These are phyloP conservation scores for Phaethon lepturus DNA, from an alignment of 2,113 vertebrate genomes.

Conservation along the genomic window DNA sequence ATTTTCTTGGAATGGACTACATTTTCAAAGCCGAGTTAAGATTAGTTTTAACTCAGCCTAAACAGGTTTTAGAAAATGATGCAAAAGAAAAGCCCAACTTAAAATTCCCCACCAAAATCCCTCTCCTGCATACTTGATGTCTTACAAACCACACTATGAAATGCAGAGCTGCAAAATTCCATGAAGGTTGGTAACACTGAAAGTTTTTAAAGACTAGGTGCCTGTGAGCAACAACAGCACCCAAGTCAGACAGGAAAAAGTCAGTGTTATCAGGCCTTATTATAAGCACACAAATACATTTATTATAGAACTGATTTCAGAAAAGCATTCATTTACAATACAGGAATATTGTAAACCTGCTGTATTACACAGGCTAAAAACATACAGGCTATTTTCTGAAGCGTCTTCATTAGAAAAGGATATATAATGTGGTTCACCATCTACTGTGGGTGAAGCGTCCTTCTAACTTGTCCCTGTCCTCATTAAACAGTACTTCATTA, in stretches of 20 bases:
- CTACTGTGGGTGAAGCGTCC: rapidly evolving
- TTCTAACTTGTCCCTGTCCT: background rate
- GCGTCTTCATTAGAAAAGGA: background rate
- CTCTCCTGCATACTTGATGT: background rate
- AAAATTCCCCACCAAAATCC: background rate
- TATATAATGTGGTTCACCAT: rapidly evolving
- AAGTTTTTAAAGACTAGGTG: background rate
- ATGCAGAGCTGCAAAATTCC: background rate
- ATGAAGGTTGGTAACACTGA: background rate
- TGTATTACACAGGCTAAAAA: background rate
- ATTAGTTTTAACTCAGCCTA: background rate
- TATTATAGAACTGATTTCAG: background rate
- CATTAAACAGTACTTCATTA: background rate
- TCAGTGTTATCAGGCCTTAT: background rate
- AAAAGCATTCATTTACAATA: background rate
- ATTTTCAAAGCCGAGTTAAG: background rate
- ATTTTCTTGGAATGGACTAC: background rate
- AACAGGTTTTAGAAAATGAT: background rate
- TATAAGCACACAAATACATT: background rate
- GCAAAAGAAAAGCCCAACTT: background rate
- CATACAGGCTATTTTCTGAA: background rate
- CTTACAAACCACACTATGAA: background rate
- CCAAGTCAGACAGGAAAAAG: background rate
- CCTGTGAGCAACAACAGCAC: background rate
- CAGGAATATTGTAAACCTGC: background rate